Evolutionary conservation across 2,888 invertebrate species (phyloP), one percentile per base, ranked within the genome.

Genomic region (Drosophila limbata): DNA sequence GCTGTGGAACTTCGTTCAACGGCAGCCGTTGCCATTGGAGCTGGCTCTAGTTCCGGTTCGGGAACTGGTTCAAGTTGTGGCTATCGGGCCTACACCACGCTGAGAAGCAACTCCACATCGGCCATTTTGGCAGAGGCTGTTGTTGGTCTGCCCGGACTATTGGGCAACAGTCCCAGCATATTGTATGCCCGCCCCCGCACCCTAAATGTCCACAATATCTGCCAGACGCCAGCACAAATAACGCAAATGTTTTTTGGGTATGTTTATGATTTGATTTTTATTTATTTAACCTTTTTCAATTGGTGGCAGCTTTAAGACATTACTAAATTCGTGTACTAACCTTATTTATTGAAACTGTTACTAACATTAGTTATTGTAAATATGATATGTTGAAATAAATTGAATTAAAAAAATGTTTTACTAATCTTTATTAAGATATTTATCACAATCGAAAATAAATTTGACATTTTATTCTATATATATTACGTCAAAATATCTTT

Each of bases 181-280:
- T 50, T 84, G 4, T 85, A 76, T 45, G 70, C 81, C 59, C 84
- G 92, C 21, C 92, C 92, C 45, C 92, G 92, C 79, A 92, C 92
- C 13, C 84, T 92, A 53, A 92, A 92, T 81, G 92, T 92, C 51
- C 89, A 90, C 68, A 87, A 91, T 83, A 77, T 84, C 66, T 90
- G 85, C 64, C 91, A 92, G 82, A 90, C 91, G 78, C 91, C 92
- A 73, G 83, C 89, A 64, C 90, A 90, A 79, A 91, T 91, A 82
- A 90, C 92, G 69, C 91, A 91, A 90, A 73, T 89, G 69, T 92
- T 91, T 86, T 90, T 92, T 83, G 90, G 92, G 92, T 92, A 92
- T 84, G 92, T 91, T 85, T 80, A 53, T 66, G 5, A 60, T 71
- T 19, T 42, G 31, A 25, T 56, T 56, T 53, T 69, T 11, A 25